phyloP scores from a whole-genome alignment of 2,888 invertebrate genomes.

The Synergus laeviventris region DNA sequence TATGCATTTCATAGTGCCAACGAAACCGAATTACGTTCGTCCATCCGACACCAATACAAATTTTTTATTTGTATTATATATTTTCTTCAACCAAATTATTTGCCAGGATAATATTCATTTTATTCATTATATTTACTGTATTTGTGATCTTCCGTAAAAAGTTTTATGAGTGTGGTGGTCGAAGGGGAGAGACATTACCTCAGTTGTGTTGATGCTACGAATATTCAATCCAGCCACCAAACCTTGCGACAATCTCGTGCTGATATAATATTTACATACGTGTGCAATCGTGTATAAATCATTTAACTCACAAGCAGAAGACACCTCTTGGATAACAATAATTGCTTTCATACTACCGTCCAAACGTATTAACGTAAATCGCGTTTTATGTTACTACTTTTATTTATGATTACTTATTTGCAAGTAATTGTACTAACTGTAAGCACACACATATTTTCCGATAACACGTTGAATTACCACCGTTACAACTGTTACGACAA shows the following conservation, averaged over 20 bases:
- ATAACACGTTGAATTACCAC: no score
- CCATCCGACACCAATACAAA: conserved; percentile 69
- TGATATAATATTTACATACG: conserved; percentile 59
- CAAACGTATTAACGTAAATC: conserved; percentile 22
- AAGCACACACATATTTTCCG: neutral
- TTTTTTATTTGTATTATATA: conserved; percentile 41
- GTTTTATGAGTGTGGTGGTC: conserved; percentile 34
- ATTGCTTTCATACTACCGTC: conserved; percentile 43
- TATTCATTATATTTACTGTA: conserved; percentile 13
- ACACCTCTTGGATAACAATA: conserved; percentile 67
- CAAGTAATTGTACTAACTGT: conserved; percentile 13
- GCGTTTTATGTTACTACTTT: conserved; percentile 5
- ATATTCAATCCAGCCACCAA: conserved; percentile 62
- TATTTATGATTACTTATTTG: conserved; percentile 25
- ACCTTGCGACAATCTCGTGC: conserved; percentile 55
- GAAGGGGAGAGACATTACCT: conserved; percentile 70
- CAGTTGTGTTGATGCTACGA: conserved; percentile 48
- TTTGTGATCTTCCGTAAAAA: conserved; percentile 37
- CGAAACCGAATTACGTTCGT: conserved; percentile 61
- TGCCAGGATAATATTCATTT: conserved; percentile 36
- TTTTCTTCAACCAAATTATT: conserved; percentile 43
- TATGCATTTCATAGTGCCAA: conserved; percentile 66
- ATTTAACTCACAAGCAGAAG: conserved; percentile 53
- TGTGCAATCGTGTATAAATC: conserved; percentile 46
- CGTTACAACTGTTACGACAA: no score